These are phyloP conservation scores for Monomorium pharaonis DNA, from an alignment of 1,140 invertebrate genomes.

Conservation along the genomic window DNA sequence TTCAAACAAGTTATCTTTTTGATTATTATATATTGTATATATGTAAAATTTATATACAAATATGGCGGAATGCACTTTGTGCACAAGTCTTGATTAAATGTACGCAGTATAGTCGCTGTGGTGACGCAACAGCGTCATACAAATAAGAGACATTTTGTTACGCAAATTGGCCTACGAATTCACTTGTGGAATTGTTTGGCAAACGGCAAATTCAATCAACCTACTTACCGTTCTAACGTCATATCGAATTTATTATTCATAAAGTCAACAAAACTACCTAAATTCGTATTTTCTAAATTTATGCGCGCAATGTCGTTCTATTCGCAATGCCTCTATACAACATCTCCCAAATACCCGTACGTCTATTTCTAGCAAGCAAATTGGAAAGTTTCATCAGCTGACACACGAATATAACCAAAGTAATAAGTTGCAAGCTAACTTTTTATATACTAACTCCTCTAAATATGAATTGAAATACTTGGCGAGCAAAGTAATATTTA, in stretches of 20 bases:
- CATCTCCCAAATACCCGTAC: neutral
- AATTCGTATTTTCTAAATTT: conserved; percentile 48
- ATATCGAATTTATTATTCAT: conserved; percentile 42
- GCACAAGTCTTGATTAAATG: conserved; percentile 28
- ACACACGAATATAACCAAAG: neutral
- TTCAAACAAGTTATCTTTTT: neutral
- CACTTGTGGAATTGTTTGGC: conserved; percentile 40
- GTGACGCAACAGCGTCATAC: neutral
- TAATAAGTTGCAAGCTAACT: neutral
- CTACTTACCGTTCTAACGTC: conserved; percentile 23
- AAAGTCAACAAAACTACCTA: conserved; percentile 27
- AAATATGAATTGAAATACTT: neutral
- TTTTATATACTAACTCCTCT: neutral
- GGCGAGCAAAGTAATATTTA: neutral
- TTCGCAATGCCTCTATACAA: neutral
- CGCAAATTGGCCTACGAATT: conserved; percentile 45
- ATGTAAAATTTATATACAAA: neutral
- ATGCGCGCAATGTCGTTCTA: neutral
- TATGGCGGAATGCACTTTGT: conserved; percentile 6
- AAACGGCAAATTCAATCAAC: conserved; percentile 47
- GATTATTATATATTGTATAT: neutral
- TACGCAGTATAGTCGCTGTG: conserved; percentile 11
- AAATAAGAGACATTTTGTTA: conserved; percentile 40
- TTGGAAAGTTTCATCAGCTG: neutral
- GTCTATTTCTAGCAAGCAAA: neutral